Evolutionary conservation across 1,140 invertebrate genomes (phyloP), one percentile per base, ranked within the genome.

Genomic region (Drosophila ficusphila): DNA sequence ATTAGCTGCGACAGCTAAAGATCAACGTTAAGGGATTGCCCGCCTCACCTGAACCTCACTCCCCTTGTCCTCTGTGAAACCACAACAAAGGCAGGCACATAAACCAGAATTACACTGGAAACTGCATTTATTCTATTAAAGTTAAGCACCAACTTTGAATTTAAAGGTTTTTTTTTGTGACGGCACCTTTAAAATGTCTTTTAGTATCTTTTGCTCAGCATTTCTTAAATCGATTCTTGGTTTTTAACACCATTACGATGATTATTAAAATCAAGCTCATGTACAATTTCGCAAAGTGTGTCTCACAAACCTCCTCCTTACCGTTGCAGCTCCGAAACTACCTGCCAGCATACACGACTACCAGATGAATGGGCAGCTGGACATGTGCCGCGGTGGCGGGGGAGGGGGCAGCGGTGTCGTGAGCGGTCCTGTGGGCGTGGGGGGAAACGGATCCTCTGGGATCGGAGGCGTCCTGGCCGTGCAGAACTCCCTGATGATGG

Each of bases 321-420:
- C n/a, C 27, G 29, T 61, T 73, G 34, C 72, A 96, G 95, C 92
- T 46, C 93, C 95, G 36, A 96, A 96, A 91, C 91, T 95, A 76
- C 93, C 94, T 92, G 92, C 94, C 57, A 96, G 95, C 92, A 57
- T 91, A 56, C 90, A 91, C 69, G 90, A 91, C 48, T 91, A 88
- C 58, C 90, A 91, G 60, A 65, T 91, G 58, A 91, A 89, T 62
- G 89, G 89, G 36, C 90, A 90, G 64, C 64, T 90, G 33, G 90
- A 90, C 52, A 90, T 90, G 73, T 91, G 90, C 75, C 89, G 89
- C 23, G 56, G 23, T 21, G 69, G 52, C n/a, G 79, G 61, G 51
- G 51, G 23, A 23, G 41, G 44, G 9, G 61, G 58, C 14, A 62
- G 23, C 36, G 70, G 65, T 34, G 74, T 74, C 39, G 44, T 41